Conservation (phyloP, 2,797 vertebrate genomes). For the Fratercula arctica region DNA sequence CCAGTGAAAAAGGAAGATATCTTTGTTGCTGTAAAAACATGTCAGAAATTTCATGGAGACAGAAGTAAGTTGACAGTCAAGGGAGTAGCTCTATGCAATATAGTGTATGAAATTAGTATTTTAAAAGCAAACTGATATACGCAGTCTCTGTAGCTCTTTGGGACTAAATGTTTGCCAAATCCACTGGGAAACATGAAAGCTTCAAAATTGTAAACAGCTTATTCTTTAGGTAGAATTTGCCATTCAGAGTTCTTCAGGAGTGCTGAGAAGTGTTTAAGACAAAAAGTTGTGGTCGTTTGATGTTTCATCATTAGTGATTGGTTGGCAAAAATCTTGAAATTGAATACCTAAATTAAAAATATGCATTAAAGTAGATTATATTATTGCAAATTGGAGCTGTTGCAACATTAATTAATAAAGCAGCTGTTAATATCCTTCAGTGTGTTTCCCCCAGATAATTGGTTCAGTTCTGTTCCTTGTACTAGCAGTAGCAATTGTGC, state of each 20-base stretch:
- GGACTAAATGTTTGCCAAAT: background rate
- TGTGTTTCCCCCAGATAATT: background rate
- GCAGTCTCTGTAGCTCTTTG: background rate
- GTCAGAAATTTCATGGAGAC: slow-evolving; percentile 92
- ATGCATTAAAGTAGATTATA: background rate
- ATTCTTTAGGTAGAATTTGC: background rate
- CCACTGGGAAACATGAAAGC: background rate
- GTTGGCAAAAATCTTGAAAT: background rate
- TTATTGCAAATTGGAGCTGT: background rate
- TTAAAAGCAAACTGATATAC: background rate
- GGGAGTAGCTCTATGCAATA: background rate
- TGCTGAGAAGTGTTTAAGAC: background rate
- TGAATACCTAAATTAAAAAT: background rate
- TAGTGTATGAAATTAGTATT: background rate
- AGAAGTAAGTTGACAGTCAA: slow-evolving; percentile 85
- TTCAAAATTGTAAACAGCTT: background rate
- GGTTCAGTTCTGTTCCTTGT: background rate
- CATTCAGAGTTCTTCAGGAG: background rate
- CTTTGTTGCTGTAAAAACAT: slow-evolving; percentile 97
- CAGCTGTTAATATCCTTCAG: background rate
- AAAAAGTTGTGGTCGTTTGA: background rate
- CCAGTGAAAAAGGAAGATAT: slow-evolving; percentile 87
- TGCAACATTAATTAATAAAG: background rate
- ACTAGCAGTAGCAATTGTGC: background rate
- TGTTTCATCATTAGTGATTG: background rate